A percentile compares a stretch with the other conserved stretches of the same genome.
Conservation (phyloP, 2,888 invertebrate species). For the Leptinotarsa rubiginosa region DNA sequence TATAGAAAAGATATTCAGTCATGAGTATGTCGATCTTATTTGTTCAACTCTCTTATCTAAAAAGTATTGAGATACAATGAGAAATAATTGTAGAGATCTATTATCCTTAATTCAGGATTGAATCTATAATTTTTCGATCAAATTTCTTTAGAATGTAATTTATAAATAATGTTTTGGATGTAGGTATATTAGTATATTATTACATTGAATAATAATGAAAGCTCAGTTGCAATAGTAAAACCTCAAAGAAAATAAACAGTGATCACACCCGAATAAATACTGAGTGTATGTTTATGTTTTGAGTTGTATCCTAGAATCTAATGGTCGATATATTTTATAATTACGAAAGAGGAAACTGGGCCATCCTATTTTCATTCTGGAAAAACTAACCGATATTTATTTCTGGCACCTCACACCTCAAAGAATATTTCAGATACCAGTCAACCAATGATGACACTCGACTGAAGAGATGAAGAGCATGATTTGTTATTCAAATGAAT, state of each 20-base stretch:
- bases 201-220: background rate
- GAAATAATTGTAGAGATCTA: no score
- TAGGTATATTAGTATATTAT: no score
- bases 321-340: slow-evolving; percentile 18
- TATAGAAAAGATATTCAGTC: no score
- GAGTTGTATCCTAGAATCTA: slow-evolving; percentile 21
- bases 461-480: background rate
- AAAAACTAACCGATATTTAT: slow-evolving; percentile 1
- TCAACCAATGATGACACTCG: background rate
- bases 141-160: no score
- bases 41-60: no score
- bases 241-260: slow-evolving; percentile 18
- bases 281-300: slow-evolving; percentile 20
- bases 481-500: background rate
- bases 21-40: no score
- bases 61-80: no score
- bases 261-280: slow-evolving; percentile 1
- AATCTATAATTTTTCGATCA: no score
- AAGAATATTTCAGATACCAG: background rate
- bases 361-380: slow-evolving; percentile 13
- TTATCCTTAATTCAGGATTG: no score
- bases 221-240: background rate
- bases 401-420: background rate
- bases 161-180: no score
- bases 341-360: slow-evolving; percentile 16